Evolutionary conservation across 2,113 vertebrate genomes (phyloP), one percentile per base, ranked within the genome.

Genomic region (Poeciliopsis prolifica): DNA sequence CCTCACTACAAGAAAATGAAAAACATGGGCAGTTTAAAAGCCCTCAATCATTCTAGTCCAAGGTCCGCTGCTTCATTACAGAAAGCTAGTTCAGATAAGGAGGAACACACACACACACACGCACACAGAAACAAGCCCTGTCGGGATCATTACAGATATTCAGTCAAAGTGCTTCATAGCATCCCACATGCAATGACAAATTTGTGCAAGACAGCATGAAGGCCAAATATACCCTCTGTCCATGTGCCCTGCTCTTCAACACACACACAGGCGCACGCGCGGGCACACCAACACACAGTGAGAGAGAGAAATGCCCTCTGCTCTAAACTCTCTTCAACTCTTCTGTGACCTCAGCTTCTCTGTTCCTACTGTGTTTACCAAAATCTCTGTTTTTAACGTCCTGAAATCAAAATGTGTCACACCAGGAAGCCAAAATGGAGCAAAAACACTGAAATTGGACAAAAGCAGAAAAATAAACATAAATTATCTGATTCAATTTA

Each of bases 181-280:
- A 72, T 87, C 61, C 70, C 81, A 83, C 81, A 80, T 85, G 74
- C 71, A 86, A 84, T 84, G 87, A 88, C 81, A 88, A 82, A 90
- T 87, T 81, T 85, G 84, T 89, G 86, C 83, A 88, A 82, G 74
- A 77, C 73, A 71, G 77, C 77, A 78, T 87, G 86, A 87, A 89
- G 83, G 86, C 78, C 82, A 82, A 84, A 85, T 81, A 86, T 79
- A 88, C 83, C 84, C 84, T 87, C 61, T 70, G 71, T 75, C 65
- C 31, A 75, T 73, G 65, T 65, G 74, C 61, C 33, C 68, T 68
- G 31, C 31, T 74, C 67, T 63, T 42, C 31, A 67, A 48, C 62
- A 33, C 30, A 64, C 63, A 65, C 62, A 61, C 33, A 15, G 65
- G 74, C 72, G 31, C 29, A 65, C 42, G 0, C 42, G 0, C 42